Evolutionary conservation across 2,797 vertebrate species (phyloP).

Genomic region (Chelonia mydas): DNA sequence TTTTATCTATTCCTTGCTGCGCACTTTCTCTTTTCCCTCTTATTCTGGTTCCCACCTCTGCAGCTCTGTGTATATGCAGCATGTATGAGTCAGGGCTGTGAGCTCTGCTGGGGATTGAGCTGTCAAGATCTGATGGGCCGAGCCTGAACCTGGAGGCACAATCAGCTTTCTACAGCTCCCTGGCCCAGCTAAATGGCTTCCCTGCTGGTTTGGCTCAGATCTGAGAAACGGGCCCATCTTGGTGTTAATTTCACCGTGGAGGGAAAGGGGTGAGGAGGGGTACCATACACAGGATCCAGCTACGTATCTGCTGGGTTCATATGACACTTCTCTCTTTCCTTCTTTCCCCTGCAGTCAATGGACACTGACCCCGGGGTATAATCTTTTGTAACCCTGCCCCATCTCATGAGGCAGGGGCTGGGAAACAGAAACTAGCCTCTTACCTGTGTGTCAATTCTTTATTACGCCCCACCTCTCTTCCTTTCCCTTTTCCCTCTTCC

Average conservation of each 20-base stretch:
- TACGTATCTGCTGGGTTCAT: not conserved
- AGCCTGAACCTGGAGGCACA: fast-evolving
- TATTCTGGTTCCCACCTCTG: fast-evolving
- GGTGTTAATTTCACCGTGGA: not conserved
- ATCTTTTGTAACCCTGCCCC: not conserved
- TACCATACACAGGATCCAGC: not conserved
- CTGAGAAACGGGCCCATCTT: not conserved
- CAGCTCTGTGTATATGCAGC: fast-evolving
- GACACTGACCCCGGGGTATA: not conserved
- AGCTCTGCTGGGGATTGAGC: fast-evolving
- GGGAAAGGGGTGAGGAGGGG: not conserved
- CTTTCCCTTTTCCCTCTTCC: not conserved
- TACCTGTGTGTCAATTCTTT: not conserved
- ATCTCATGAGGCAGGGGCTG: not conserved
- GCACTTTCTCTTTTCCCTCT: not conserved
- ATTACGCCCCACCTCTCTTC: not conserved
- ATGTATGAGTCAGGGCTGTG: not conserved
- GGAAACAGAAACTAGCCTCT: not conserved
- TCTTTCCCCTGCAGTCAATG: not conserved
- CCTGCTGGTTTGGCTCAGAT: not conserved
- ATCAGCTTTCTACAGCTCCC: not conserved
- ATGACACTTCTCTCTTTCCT: not conserved
- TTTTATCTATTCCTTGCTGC: not conserved
- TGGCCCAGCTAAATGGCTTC: fast-evolving
- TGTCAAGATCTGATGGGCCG: not conserved